A percentile compares a stretch with the other conserved stretches of the same genome.
These are phyloP conservation scores for Nephrotoma appendiculata DNA, from an alignment of 2,888 invertebrate species.

Conservation along the genomic window DNA sequence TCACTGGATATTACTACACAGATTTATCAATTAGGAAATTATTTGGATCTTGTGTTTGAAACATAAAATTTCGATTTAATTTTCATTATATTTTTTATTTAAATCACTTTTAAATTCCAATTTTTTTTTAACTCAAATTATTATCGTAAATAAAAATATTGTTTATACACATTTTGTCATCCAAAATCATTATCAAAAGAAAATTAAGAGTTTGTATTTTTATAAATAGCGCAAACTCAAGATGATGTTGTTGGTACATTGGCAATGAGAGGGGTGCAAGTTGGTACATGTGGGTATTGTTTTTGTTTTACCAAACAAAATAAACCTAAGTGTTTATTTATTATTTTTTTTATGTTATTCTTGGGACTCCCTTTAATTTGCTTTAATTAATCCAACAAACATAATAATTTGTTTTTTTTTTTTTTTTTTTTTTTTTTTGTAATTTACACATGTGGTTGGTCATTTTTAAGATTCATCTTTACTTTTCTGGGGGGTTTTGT, in stretches of 20 bases:
- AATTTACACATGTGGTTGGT: not conserved
- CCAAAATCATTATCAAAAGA: not conserved
- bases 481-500: not conserved
- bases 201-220: constrained; percentile 2
- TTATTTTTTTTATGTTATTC: not conserved
- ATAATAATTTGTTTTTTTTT: not conserved
- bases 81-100: not conserved
- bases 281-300: constrained; percentile 1
- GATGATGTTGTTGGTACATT: constrained; percentile 1
- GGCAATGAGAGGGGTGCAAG: not conserved
- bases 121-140: not conserved
- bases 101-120: not conserved
- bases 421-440: not conserved
- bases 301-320: not conserved
- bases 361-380: not conserved
- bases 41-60: not conserved
- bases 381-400: not conserved
- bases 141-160: not conserved
- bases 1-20: not conserved
- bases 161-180: not conserved
- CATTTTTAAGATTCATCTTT: not conserved
- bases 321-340: not conserved
- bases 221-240: not conserved
- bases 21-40: not conserved
- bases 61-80: not conserved